A percentile compares a stretch with the other conserved stretches of the same genome.
These are phyloP conservation scores for Sympetrum striolatum DNA, from an alignment of 2,888 invertebrate genomes.

Conservation along the genomic window DNA sequence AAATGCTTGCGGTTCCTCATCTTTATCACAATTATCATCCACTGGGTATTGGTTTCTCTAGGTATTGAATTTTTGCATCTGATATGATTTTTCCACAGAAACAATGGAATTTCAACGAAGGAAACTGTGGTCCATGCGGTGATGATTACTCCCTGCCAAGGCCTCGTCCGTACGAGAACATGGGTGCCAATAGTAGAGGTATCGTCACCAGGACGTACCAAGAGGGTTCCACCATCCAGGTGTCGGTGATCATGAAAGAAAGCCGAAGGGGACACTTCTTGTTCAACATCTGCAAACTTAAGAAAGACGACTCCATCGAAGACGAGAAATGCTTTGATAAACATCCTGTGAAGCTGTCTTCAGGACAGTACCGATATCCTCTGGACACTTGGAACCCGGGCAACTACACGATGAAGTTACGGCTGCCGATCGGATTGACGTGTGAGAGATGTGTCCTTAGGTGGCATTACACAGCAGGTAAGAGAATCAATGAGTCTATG, in stretches of 20 bases:
- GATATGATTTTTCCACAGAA: conserved; percentile 51
- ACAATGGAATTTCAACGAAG: conserved; percentile 59
- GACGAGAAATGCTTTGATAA: conserved; percentile 63
- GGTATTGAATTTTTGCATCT: not conserved
- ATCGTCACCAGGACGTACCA: conserved; percentile 53
- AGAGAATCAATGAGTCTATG: not conserved
- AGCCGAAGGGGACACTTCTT: conserved; percentile 62
- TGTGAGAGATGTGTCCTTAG: conserved; percentile 65
- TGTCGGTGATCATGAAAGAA: conserved; percentile 59
- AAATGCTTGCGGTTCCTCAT: no score
- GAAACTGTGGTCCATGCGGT: conserved; percentile 66
- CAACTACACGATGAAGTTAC: conserved; percentile 53
- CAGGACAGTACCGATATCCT: conserved; percentile 53
- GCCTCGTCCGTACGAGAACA: conserved; percentile 65
- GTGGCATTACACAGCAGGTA: conserved; percentile 64
- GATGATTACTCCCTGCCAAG: conserved; percentile 59
- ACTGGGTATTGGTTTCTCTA: no score
- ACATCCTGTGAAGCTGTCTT: conserved; percentile 56
- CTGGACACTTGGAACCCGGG: conserved; percentile 51
- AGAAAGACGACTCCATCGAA: conserved; percentile 57
- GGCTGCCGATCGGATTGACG: conserved; percentile 59
- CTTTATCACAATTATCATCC: no score
- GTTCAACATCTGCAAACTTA: conserved; percentile 62
- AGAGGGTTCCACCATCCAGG: conserved; percentile 53
- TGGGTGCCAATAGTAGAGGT: conserved; percentile 56